Conservation (phyloP, 2,888 invertebrate genomes). For the Ypsolopha scabrella region DNA sequence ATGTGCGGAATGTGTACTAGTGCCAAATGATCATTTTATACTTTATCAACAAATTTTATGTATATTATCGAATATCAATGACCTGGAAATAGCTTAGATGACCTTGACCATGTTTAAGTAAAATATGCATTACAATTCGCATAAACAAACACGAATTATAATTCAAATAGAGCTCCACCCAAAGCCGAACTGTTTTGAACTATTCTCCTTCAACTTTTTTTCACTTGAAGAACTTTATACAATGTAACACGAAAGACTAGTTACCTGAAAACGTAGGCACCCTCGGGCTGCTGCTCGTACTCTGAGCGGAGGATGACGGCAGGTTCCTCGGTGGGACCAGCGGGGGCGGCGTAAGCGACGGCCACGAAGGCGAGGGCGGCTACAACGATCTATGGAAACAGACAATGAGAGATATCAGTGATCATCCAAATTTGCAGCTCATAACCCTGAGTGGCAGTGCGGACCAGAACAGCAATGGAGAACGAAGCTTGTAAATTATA, state of each 20-base stretch:
- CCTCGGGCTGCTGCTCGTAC: slow-evolving; percentile 32
- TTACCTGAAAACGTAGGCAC: slow-evolving; percentile 34
- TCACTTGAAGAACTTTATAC: too few species aligned
- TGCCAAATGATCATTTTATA: too few species aligned
- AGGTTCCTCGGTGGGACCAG: slow-evolving; percentile 5
- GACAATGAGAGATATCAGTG: neutral
- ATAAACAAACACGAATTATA: too few species aligned
- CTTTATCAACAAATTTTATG: too few species aligned
- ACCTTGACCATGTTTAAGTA: neutral
- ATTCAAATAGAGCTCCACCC: too few species aligned
- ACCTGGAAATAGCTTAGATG: slow-evolving; percentile 12
- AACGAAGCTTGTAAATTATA: too few species aligned
- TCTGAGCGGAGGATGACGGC: slow-evolving; percentile 29
- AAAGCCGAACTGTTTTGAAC: too few species aligned
- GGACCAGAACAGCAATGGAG: too few species aligned
- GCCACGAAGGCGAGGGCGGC: slow-evolving; percentile 44
- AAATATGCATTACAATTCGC: too few species aligned
- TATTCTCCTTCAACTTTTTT: too few species aligned
- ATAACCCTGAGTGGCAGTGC: too few species aligned
- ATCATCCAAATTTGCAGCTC: neutral
- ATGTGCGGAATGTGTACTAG: too few species aligned
- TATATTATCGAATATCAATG: neutral
- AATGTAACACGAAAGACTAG: slow-evolving; percentile 3
- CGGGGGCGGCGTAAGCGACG: slow-evolving; percentile 30
- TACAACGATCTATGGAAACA: slow-evolving; percentile 22